Base-by-base conservation (phyloP, 2,888 invertebrate genomes). In the Polymixis flavicincta region DNA sequence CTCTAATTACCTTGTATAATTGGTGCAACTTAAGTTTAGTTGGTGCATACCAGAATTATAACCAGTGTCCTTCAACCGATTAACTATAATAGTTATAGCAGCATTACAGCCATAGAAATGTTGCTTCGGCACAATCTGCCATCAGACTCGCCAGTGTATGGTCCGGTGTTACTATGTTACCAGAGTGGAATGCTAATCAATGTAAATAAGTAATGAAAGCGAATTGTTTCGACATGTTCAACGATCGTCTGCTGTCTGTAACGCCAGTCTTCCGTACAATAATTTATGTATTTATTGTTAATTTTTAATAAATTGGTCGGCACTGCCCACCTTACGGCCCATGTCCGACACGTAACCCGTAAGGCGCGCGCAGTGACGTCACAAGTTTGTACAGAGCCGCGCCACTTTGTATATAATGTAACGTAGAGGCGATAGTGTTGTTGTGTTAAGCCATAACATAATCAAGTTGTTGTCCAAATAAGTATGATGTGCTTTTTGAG, bases 401-500 rank as follows among this genome's bases (percentile, higher is more conserved):
- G 65, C 75, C 74, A 63, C 63, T 60, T 77, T 88, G 89, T 89
- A 85, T 71, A 89, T 89, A 87, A 71, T 77, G 80, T 84, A 80
- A 71, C 67, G 65, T 81, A 79, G 82, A 72, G 63, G 71, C 78
- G 76, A 77, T 85, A 78, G 84, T 84, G 80, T 84, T 83, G 83
- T 88, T 89, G 86, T 88, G 85, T 88, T 90, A 88, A 90, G 89
- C 85, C 83, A 75, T 85, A 86, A 89, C 83, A 85, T 88, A 86
- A 90, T 90, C 92, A 89, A 89, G 90, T 90, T 89, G 88, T 91
- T 89, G 87, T 91, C 88, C 88, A 84, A 88, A 84, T 82, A 87
- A 84, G 85, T 89, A 87, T 80, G 83, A 89, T 89, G 89, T 90
- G 93, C 90, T 93, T 93, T 93, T 93, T 92, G 92, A 92, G 85